Conservation (phyloP, 2,888 invertebrate species). For the Eupithecia pulchellata region DNA sequence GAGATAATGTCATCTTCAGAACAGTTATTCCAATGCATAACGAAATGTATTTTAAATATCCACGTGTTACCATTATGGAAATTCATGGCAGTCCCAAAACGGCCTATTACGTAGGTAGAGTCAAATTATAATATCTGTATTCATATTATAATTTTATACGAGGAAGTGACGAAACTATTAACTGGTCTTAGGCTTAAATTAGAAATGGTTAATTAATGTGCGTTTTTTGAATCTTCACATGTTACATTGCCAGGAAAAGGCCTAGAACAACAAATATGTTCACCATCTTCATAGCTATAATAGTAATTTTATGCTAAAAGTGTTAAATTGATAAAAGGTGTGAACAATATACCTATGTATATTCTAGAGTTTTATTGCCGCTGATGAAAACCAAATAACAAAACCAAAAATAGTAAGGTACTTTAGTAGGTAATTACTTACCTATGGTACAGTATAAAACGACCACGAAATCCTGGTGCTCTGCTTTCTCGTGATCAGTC, state of each 20-base stretch:
- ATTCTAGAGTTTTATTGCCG: too few relatives aligned
- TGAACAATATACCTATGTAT: too few relatives aligned
- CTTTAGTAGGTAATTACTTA: not conserved
- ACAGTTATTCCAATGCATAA: constrained; percentile 21
- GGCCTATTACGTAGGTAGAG: constrained; percentile 1
- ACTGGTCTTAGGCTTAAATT: not conserved
- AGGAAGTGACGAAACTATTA: constrained; percentile 5
- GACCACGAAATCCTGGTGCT: constrained; percentile 55
- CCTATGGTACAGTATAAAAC: not conserved
- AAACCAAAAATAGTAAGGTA: not conserved
- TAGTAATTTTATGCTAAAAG: not conserved
- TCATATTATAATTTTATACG: not conserved
- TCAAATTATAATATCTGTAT: not conserved
- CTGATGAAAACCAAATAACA: not conserved
- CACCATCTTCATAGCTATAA: not conserved
- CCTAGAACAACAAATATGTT: not conserved
- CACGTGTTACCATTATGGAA: constrained; percentile 16
- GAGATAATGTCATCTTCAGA: constrained; percentile 9
- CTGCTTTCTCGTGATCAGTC: constrained; percentile 65
- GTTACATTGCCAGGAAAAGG: not conserved
- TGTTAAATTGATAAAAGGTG: too few relatives aligned
- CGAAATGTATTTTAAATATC: not conserved
- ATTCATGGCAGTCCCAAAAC: not conserved
- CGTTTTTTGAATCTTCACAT: too few relatives aligned
- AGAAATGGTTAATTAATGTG: not conserved